Base-by-base conservation (phyloP, 2,888 invertebrate genomes). In the Ochropleura leucogaster region DNA sequence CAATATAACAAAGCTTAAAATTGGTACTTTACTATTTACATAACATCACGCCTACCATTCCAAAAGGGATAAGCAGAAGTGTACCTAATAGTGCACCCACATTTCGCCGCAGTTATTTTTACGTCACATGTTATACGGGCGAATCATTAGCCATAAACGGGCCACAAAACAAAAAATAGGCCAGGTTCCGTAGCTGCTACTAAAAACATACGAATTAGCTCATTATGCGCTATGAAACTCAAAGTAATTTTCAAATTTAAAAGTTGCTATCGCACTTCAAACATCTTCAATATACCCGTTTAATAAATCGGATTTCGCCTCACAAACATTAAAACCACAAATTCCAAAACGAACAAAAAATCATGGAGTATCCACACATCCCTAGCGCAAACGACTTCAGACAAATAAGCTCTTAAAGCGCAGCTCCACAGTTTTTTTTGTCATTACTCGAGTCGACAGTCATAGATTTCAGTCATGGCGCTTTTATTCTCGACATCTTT, bases 381-480 rank as follows among this genome's bases (percentile, higher is more conserved):
- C 40, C 82, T 78, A 80, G 59, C 77, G n/a, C 42, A 53, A 73
- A 66, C 64, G 64, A 74, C 75, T 63, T 46, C 74, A 72, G 42
- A 65, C 69, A 78, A 78, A 77, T 72, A 73, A 75, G 77, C 80
- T 66, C 20, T 59, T 72, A 77, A 80, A 86, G 75, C 59, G 53
- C 46, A 62, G 72, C 55, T 85, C 68, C 44, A 71, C 63, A 73
- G 63, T 74, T 76, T 86, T 86, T 30, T 81, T 85, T 83, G 85
- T 80, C 89, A 91, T 88, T 89, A 84, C 72, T 64, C 74, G 79
- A 70, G 70, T 70, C 60, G 74, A 72, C 74, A 67, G 67, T 64
- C 74, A 75, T 74, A 74, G 66, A 66, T 63, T 30, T 49, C 87
- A 86, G 86, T 72, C 85, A 91, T 91, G 92, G 86, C 87, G 72